These are phyloP conservation scores for Acromyrmex charruanus DNA, from an alignment of 1,140 invertebrate species.

Conservation along the genomic window DNA sequence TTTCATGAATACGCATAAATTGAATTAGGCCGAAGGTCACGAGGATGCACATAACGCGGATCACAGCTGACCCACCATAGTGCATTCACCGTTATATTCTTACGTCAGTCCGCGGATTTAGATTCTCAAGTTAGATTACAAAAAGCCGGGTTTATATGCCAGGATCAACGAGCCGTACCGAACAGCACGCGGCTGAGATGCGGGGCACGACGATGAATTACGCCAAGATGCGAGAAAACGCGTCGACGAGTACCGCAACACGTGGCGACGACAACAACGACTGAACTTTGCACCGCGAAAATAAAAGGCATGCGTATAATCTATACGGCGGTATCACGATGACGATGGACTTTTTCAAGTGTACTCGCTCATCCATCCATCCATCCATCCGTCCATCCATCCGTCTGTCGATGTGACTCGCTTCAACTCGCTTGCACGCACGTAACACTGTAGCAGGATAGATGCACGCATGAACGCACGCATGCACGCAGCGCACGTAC, in stretches of 20 bases:
- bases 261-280: neutral
- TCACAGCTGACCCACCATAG: constrained; percentile 2
- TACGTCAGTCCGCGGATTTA: constrained; percentile 19
- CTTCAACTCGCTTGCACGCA: neutral
- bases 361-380: neutral
- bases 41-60: neutral
- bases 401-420: neutral
- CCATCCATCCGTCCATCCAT: neutral
- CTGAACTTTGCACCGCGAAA: constrained; percentile 65
- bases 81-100: constrained; percentile 24
- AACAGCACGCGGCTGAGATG: neutral
- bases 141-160: constrained; percentile 4
- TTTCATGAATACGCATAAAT: constrained; percentile 27
- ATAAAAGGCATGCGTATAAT: constrained; percentile 63
- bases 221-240: neutral
- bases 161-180: constrained; percentile 14
- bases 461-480: neutral
- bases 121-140: constrained; percentile 21
- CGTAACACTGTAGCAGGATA: neutral
- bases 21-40: constrained; percentile 8
- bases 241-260: constrained; percentile 36
- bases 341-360: constrained; percentile 60
- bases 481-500: neutral
- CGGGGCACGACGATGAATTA: constrained; percentile 39
- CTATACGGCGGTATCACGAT: constrained; percentile 49